Evolutionary conservation across 2,113 vertebrate species (phyloP).

Genomic region (Pelobates fuscus): DNA sequence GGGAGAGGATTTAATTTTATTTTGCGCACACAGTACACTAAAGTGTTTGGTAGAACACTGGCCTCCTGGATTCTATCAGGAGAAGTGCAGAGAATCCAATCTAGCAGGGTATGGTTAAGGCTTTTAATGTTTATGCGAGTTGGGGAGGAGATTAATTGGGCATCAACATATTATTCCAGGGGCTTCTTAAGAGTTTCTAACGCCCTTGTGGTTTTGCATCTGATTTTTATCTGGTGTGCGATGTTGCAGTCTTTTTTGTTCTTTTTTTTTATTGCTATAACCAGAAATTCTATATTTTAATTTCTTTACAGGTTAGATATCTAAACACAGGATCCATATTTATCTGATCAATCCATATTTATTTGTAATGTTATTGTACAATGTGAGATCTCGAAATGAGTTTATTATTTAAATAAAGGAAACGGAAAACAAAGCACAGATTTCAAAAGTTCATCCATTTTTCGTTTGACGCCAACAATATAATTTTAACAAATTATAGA

Average conservation of each 20-base stretch:
- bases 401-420: background rate
- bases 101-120: no score
- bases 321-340: background rate
- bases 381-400: background rate
- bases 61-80: no score
- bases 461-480: background rate
- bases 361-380: background rate
- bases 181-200: background rate
- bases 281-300: background rate
- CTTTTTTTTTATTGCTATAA: background rate
- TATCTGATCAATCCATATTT: background rate
- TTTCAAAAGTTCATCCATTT: no score
- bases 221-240: background rate
- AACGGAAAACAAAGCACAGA: conserved; percentile 16
- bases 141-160: no score
- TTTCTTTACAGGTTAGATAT: no score
- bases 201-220: background rate
- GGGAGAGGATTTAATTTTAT: no score
- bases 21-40: no score
- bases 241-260: background rate
- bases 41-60: no score
- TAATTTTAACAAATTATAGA: conserved; percentile 21
- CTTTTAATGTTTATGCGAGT: no score
- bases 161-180: no score
- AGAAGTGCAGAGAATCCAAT: no score